Evolutionary conservation across 2,113 vertebrate genomes (phyloP).

Genomic region (Sylvilagus bachmani): DNA sequence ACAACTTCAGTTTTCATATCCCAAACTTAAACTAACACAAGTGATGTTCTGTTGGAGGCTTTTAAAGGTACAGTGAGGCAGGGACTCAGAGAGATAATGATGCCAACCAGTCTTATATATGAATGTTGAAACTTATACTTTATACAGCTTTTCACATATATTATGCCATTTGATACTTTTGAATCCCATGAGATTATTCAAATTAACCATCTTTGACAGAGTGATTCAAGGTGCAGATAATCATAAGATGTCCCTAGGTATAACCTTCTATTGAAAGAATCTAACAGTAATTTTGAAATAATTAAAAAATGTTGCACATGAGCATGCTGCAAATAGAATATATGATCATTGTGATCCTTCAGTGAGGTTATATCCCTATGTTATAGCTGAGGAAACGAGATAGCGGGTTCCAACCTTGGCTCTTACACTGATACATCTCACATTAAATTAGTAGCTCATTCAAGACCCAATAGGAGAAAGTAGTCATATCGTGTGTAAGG

Average conservation of each 20-base stretch:
- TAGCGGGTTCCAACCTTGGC: background rate
- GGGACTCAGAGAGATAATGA: background rate
- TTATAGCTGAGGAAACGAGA: background rate
- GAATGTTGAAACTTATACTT: background rate
- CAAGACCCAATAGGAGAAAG: background rate
- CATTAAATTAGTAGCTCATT: background rate
- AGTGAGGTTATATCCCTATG: background rate
- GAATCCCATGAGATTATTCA: background rate
- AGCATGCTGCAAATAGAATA: background rate
- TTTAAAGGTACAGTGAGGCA: background rate
- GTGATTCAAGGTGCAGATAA: background rate
- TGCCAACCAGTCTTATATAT: background rate
- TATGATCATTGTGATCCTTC: background rate
- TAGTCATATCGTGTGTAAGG: background rate
- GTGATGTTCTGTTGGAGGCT: background rate
- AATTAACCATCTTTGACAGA: background rate
- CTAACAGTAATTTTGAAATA: background rate
- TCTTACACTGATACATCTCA: background rate
- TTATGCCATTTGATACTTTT: background rate
- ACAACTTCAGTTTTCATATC: slow-evolving; percentile 4
- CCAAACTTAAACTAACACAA: slow-evolving; percentile 29
- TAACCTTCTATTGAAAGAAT: background rate
- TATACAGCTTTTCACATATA: background rate
- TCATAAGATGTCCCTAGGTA: background rate
- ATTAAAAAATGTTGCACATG: background rate